These are phyloP conservation scores for Agrochola circellaris DNA, from an alignment of 2,888 invertebrate species.

Conservation along the genomic window DNA sequence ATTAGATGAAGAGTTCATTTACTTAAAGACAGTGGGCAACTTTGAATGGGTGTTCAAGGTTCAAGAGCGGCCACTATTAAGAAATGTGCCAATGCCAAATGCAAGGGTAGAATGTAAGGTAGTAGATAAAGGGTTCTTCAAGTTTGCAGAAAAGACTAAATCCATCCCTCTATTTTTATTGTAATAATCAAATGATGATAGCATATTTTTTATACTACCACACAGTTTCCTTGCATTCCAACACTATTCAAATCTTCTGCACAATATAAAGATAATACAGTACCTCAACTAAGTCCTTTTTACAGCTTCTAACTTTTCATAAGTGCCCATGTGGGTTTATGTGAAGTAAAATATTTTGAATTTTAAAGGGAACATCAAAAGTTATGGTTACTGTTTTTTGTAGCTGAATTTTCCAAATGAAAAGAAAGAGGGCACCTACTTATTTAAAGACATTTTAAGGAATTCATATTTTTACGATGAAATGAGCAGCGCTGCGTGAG, in stretches of 20 bases:
- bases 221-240: not conserved
- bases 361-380: constrained; percentile 4
- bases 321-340: not conserved
- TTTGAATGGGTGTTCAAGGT: not conserved
- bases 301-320: not conserved
- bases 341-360: not conserved
- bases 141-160: not conserved
- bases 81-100: not conserved
- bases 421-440: not conserved
- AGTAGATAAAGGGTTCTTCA: not conserved
- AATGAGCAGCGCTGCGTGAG: constrained; percentile 20
- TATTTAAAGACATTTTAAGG: constrained; percentile 1
- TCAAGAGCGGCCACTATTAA: not conserved
- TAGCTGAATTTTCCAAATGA: constrained; percentile 15
- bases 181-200: not conserved
- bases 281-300: not conserved
- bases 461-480: constrained; percentile 26
- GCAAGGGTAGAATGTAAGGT: too few relatives aligned
- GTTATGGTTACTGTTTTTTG: constrained; percentile 20
- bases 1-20: not conserved
- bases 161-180: not conserved
- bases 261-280: not conserved
- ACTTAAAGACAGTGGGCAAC: not conserved
- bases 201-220: not conserved
- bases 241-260: not conserved